These are phyloP conservation scores for Pardosa pseudoannulata DNA, from an alignment of 2,888 invertebrate species.

Conservation along the genomic window DNA sequence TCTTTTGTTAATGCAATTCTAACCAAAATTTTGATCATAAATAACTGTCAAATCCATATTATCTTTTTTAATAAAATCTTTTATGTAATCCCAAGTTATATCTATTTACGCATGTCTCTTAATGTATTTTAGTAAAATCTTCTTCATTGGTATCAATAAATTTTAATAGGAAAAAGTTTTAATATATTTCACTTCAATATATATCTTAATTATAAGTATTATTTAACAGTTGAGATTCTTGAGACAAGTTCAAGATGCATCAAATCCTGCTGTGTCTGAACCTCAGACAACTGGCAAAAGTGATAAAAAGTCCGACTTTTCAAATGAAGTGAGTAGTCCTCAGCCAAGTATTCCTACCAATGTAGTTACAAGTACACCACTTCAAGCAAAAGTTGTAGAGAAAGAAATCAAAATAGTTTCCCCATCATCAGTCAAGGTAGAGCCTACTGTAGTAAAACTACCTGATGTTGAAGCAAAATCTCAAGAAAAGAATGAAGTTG, in stretches of 20 bases:
- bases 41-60: too few species aligned
- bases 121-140: too few species aligned
- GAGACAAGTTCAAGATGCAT: slow-evolving; percentile 67
- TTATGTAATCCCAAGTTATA: too few species aligned
- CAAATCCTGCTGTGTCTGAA: slow-evolving; percentile 37
- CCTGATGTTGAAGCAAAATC: not conserved
- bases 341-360: not conserved
- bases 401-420: not conserved
- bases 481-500: not conserved
- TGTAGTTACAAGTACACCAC: not conserved
- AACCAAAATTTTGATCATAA: too few species aligned
- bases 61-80: too few species aligned
- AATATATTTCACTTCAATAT: too few species aligned
- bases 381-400: not conserved
- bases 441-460: not conserved
- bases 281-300: slow-evolving; percentile 1
- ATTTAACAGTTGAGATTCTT: slow-evolving; percentile 70
- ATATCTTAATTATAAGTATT: slow-evolving; percentile 75
- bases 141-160: too few species aligned
- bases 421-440: not conserved
- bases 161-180: too few species aligned
- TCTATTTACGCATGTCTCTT: too few species aligned
- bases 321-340: not conserved
- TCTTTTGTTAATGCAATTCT: too few species aligned
- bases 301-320: not conserved